Conservation (phyloP, 2,797 vertebrate species). For the Syncerus caffer region DNA sequence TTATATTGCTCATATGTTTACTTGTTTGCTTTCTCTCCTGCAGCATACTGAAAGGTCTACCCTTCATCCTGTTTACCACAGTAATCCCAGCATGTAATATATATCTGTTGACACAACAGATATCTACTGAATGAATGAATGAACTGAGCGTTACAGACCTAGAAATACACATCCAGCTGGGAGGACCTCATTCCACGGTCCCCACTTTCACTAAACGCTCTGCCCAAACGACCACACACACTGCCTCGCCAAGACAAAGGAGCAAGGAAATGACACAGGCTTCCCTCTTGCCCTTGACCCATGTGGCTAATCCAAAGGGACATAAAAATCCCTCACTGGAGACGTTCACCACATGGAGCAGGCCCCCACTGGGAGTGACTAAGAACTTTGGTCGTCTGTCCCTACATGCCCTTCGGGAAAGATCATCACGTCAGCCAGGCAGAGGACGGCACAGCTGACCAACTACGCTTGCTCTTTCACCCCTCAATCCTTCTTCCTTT, state of each 20-base stretch:
- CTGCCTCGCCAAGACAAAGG: not conserved
- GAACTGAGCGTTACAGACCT: not conserved
- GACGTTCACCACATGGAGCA: not conserved
- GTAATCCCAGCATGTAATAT: not conserved
- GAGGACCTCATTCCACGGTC: not conserved
- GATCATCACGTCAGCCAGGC: not conserved
- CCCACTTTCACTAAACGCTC: not conserved
- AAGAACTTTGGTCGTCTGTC: not conserved
- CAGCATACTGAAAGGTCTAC: not conserved
- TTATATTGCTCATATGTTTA: not conserved
- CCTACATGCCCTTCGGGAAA: not conserved
- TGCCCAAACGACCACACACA: conserved; percentile 1
- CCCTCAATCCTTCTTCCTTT: not conserved
- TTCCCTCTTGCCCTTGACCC: not conserved
- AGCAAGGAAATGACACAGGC: not conserved
- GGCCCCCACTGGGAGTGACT: not conserved
- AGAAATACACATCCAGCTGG: not conserved
- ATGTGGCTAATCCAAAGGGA: not conserved
- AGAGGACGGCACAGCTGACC: not conserved
- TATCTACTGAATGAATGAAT: not conserved
- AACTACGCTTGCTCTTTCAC: not conserved
- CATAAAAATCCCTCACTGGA: not conserved
- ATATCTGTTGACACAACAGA: not conserved
- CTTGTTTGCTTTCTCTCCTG: not conserved
- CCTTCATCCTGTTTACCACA: not conserved